A percentile compares a stretch with the other conserved stretches of the same genome.
Evolutionary conservation across 64 coral and sea anemone genomes (phyloP).

Genomic region (Stylophora pistillata): DNA sequence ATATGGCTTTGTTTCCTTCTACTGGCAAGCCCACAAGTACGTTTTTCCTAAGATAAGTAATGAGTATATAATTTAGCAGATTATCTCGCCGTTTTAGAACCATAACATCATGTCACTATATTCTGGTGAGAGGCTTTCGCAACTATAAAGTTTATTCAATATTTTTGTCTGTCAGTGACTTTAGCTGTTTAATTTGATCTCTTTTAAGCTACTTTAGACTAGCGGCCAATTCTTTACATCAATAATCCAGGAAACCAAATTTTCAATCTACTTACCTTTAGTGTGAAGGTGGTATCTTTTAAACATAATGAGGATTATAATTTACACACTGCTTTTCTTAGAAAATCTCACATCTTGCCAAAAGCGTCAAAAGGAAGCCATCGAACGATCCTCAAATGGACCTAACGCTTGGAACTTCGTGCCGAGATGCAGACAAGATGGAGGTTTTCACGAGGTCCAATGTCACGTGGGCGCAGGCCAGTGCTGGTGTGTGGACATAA

Average conservation of each 20-base stretch:
- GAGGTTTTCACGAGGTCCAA: conserved; percentile 47
- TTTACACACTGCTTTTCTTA: not conserved
- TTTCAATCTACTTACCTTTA: no score
- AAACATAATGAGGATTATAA: no score
- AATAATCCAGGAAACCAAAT: no score
- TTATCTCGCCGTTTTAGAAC: not conserved
- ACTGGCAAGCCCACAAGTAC: not conserved
- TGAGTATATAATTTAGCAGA: not conserved
- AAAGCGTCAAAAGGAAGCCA: conserved; percentile 1
- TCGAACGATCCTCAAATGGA: not conserved
- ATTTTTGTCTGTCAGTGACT: no score
- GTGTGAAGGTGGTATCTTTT: no score
- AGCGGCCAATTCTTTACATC: no score
- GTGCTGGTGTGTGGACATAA: conserved; percentile 84
- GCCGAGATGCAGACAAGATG: conserved; percentile 62
- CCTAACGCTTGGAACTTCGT: conserved; percentile 50
- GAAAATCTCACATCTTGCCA: conserved; percentile 14
- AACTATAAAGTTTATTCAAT: no score
- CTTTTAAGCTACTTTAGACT: no score
- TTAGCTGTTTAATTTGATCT: no score
- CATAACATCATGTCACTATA: no score
- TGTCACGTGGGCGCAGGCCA: conserved; percentile 69
- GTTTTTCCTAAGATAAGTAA: conserved; percentile 25
- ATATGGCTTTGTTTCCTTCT: not conserved
- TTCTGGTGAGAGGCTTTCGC: no score